Percentiles rank a stretch among this genome's conserved stretches.
Evolutionary conservation across 2,797 vertebrate species (phyloP).

Genomic region (Cebuella pygmaea): DNA sequence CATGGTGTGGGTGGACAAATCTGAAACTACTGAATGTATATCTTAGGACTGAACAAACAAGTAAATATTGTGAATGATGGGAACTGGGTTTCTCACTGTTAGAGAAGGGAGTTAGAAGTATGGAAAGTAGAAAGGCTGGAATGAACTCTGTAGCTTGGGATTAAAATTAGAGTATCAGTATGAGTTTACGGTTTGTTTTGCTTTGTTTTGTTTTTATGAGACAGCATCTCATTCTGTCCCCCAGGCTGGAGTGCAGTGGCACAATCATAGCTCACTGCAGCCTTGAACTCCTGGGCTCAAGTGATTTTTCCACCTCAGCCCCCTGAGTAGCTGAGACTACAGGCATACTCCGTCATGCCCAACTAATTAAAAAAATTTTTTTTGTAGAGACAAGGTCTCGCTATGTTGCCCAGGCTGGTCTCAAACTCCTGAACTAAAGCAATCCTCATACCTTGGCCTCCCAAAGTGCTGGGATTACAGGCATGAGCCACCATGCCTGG

Average conservation of each 20-base stretch:
- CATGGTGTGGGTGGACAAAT: neutral
- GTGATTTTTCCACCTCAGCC: neutral
- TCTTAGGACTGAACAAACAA: neutral
- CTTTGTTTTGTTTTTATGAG: neutral
- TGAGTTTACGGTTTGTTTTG: neutral
- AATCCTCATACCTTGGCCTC: neutral
- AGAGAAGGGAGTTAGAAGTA: neutral
- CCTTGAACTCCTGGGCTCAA: neutral
- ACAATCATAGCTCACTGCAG: neutral
- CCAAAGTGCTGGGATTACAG: neutral
- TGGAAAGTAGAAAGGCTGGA: neutral
- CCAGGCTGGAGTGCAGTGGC: neutral
- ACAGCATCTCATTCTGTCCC: neutral
- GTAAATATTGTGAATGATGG: conserved; percentile 9
- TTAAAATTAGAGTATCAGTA: neutral
- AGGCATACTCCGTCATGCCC: neutral
- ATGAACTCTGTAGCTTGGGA: neutral
- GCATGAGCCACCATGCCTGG: neutral
- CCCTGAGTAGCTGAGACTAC: neutral
- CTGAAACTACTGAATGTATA: conserved; percentile 25
- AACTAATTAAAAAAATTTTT: neutral
- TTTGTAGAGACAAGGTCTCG: neutral
- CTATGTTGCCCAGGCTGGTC: neutral
- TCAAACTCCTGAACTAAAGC: neutral
- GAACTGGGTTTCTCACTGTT: conserved; percentile 19